Percentiles rank a stretch among this genome's conserved stretches.
Evolutionary conservation across 2,113 vertebrate species (phyloP).

Genomic region (Plestiodon gilberti): DNA sequence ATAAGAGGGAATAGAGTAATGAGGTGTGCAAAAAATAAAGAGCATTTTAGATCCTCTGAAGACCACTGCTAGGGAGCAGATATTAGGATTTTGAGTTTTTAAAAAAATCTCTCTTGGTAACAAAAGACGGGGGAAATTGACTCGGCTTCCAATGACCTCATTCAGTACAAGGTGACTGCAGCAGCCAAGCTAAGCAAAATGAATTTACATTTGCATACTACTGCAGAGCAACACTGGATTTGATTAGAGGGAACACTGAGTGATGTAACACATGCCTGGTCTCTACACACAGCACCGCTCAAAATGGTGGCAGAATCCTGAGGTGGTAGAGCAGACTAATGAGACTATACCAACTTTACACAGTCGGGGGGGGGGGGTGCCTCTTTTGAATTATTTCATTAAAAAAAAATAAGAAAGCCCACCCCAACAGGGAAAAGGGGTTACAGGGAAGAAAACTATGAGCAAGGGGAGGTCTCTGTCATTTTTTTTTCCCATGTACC

Average conservation of each 20-base stretch:
- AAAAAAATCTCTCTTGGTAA: neutral
- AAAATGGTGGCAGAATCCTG: no score
- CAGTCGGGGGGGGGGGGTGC: no score
- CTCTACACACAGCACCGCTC: no score
- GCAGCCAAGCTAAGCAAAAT: neutral
- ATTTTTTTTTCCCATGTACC: no score
- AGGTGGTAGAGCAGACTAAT: no score
- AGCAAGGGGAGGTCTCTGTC: no score
- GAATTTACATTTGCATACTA: neutral
- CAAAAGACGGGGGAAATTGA: neutral
- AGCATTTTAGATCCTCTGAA: neutral
- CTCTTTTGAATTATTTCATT: no score
- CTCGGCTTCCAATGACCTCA: neutral
- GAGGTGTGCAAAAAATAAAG: no score
- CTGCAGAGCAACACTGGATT: neutral
- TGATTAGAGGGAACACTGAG: neutral
- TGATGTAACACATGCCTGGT: neutral
- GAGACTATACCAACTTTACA: no score
- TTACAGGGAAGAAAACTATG: no score
- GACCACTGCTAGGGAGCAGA: neutral
- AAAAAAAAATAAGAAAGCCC: no score
- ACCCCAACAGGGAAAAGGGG: no score
- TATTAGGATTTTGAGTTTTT: neutral
- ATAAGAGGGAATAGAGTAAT: neutral
- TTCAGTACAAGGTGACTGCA: conserved; percentile 8